phyloP scores from a whole-genome alignment of 1,140 invertebrate genomes.

The Aphaenogaster floridana region DNA sequence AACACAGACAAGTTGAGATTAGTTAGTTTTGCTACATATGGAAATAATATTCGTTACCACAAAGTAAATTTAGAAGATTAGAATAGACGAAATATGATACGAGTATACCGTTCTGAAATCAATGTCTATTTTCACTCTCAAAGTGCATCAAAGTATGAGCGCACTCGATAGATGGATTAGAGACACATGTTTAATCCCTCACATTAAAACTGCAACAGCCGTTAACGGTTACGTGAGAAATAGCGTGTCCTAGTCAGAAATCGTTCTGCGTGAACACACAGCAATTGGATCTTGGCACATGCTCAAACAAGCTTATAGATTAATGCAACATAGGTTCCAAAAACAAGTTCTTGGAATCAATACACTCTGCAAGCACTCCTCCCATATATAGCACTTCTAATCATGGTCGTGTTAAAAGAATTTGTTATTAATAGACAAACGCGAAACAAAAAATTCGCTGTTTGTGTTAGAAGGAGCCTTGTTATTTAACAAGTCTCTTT shows the following conservation, averaged over 20 bases:
- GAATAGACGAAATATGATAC: background rate
- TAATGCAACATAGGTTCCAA: constrained; percentile 9
- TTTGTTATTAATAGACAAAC: constrained; percentile 1
- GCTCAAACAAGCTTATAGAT: constrained; percentile 43
- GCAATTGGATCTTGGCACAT: constrained; percentile 61
- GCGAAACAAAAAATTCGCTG: background rate
- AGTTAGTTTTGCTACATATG: background rate
- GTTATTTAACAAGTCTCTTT: background rate
- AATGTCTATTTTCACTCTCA: background rate
- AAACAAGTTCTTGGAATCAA: constrained; percentile 42
- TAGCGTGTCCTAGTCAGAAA: constrained; percentile 6
- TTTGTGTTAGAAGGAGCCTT: background rate
- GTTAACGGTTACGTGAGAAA: constrained; percentile 29
- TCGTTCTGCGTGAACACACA: constrained; percentile 10
- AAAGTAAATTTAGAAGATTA: background rate
- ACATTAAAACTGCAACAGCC: constrained; percentile 4
- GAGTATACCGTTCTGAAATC: background rate
- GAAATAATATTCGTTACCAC: background rate
- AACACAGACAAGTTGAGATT: background rate
- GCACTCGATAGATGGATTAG: background rate
- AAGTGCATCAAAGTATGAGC: background rate
- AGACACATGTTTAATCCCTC: constrained; percentile 19
- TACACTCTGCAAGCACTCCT: background rate
- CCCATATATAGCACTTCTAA: background rate
- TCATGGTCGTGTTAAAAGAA: background rate